Evolutionary conservation across 2,113 vertebrate species (phyloP).

Genomic region (Thamnaconus septentrionalis): DNA sequence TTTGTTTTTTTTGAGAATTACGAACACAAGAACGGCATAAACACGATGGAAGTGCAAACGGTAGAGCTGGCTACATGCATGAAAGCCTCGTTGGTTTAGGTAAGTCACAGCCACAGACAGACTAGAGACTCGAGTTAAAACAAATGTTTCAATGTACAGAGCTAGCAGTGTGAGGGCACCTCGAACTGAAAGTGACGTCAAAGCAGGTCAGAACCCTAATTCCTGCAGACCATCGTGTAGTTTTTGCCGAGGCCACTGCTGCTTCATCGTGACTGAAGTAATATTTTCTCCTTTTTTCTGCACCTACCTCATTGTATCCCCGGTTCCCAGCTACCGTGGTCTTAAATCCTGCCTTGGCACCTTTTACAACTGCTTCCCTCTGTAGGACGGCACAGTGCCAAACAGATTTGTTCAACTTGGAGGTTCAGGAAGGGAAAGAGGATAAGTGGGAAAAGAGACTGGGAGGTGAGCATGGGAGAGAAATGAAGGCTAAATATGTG

Average conservation of each 20-base stretch:
- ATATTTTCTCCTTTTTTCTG: conserved; percentile 22
- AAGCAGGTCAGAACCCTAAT: too few relatives aligned
- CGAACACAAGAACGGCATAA: too few relatives aligned
- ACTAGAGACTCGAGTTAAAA: conserved; percentile 20
- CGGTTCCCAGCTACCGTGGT: conserved; percentile 17
- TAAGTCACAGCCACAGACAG: conserved; percentile 3
- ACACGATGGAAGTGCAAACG: too few relatives aligned
- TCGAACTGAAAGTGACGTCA: too few relatives aligned
- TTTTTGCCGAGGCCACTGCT: too few relatives aligned
- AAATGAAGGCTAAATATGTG: neutral
- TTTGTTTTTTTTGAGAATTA: too few relatives aligned
- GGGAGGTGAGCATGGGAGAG: neutral
- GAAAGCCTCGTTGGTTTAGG: too few relatives aligned
- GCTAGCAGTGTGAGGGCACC: too few relatives aligned
- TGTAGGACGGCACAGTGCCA: conserved; percentile 32
- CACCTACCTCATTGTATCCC: conserved; percentile 32
- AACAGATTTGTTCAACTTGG: conserved; percentile 42
- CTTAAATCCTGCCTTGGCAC: conserved; percentile 26
- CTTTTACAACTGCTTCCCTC: conserved; percentile 33
- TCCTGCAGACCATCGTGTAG: too few relatives aligned
- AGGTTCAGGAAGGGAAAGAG: conserved; percentile 4
- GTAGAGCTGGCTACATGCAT: too few relatives aligned
- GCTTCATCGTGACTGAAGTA: too few relatives aligned
- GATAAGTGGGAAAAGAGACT: neutral
- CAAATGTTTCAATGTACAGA: too few relatives aligned